These are phyloP conservation scores for Drepana falcataria DNA, from an alignment of 2,888 invertebrate species.

Conservation along the genomic window DNA sequence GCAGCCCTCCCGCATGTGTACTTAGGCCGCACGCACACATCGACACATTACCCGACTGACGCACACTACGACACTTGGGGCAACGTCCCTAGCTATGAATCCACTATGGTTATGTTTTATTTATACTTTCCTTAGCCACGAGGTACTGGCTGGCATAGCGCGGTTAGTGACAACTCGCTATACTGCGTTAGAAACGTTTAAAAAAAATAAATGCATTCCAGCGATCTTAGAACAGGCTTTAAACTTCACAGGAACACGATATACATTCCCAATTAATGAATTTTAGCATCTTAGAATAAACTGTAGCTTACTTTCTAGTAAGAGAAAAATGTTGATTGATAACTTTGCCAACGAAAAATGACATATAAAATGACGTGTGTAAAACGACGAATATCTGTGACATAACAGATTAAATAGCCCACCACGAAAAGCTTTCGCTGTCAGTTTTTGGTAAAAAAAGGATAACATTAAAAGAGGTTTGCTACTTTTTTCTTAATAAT, in stretches of 20 bases:
- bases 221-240: too few relatives aligned
- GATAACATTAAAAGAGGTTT: constrained; percentile 19
- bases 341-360: too few relatives aligned
- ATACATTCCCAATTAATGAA: too few relatives aligned
- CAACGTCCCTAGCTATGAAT: constrained; percentile 65
- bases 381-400: too few relatives aligned
- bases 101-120: constrained; percentile 70
- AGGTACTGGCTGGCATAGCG: constrained; percentile 37
- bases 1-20: constrained; percentile 38
- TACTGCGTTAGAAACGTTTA: constrained; percentile 2
- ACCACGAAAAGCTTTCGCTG: constrained; percentile 15
- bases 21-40: constrained; percentile 58
- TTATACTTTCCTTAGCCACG: constrained; percentile 71
- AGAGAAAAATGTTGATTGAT: too few relatives aligned
- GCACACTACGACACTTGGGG: constrained; percentile 43
- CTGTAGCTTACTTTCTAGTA: too few relatives aligned
- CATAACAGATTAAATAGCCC: not conserved
- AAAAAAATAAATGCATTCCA: not conserved
- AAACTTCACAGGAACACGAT: too few relatives aligned
- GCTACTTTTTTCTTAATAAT: constrained; percentile 22
- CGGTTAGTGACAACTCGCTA: constrained; percentile 35
- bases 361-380: too few relatives aligned
- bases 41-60: constrained; percentile 45
- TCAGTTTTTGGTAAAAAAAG: constrained; percentile 18
- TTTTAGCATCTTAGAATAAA: too few relatives aligned